Base-by-base conservation (phyloP, 2,888 invertebrate genomes). In the Drosophila anomelani region DNA sequence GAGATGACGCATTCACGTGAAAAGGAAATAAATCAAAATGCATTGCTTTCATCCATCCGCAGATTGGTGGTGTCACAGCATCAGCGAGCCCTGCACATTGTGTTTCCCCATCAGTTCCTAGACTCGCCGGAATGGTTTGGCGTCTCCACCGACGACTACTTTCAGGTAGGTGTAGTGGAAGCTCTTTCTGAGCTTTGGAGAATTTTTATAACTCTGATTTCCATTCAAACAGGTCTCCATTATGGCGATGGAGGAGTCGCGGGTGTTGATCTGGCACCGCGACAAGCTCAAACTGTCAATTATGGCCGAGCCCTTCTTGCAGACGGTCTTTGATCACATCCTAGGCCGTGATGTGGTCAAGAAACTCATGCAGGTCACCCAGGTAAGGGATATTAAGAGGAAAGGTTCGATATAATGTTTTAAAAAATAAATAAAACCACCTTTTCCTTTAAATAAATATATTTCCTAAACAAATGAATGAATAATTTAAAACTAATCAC, bases 91-190 rank as follows among this genome's bases (percentile, higher is more conserved):
- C 93, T 97, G 74, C 97, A 97, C 93, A 96, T 97, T 92, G 96
- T 97, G 91, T 96, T 96, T 93, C 95, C 96, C 67, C 96, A 96
- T 93, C 97, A 97, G 93, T 97, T 97, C 94, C 94, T 97, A 80
- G 97, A 97, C 93, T 96, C 96, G 76, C 96, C 97, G 57, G 97
- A 97, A 93, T 97, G 97, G 96, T 97, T 97, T 92, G 96, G 96
- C 75, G 96, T 97, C 53, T 96, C 96, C 62, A 96, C 96, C 36
- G 96, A 97, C 91, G 97, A 97, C 91, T 96, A 94, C 92, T 97
- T 97, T 93, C 97, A 97, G 94, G 96, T 96, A 93, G 86, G 69
- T 43, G 5, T 68, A 4, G 4, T 7, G 8, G 13, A 17, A 29
- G 23, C n/a, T n/a, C 10, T 34, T 36, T 34, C 6, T 26, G 26